A percentile compares a stretch with the other conserved stretches of the same genome.
phyloP scores from a whole-genome alignment of 1,140 invertebrate species.

The Dryas iulia region DNA sequence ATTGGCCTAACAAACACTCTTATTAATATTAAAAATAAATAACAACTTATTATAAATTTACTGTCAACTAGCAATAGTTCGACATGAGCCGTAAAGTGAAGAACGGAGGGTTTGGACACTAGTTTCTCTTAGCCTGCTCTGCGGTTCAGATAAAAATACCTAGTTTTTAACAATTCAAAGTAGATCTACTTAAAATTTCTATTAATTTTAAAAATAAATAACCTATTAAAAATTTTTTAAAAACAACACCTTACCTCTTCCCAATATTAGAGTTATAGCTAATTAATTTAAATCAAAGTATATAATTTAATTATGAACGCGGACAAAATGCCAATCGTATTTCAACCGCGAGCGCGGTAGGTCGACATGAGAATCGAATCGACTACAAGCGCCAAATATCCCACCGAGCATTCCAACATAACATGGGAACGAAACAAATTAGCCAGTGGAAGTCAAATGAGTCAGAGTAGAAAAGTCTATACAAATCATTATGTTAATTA shows the following conservation, averaged over 20 bases:
- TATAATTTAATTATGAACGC: slow-evolving; percentile 4
- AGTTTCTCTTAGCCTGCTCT: too few species aligned
- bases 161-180: too few species aligned
- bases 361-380: slow-evolving; percentile 34
- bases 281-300: neutral
- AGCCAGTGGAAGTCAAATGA: neutral
- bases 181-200: too few species aligned
- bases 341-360: slow-evolving; percentile 43
- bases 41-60: too few species aligned
- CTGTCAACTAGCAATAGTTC: too few species aligned
- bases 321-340: slow-evolving; percentile 41
- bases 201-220: too few species aligned
- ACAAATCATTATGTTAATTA: neutral
- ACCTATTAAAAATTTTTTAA: neutral
- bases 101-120: too few species aligned
- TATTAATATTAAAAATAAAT: too few species aligned
- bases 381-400: slow-evolving; percentile 41
- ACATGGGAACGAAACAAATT: slow-evolving; percentile 9
- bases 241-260: neutral
- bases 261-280: neutral
- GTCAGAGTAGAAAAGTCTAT: neutral
- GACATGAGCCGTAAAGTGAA: too few species aligned
- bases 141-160: too few species aligned
- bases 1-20: too few species aligned
- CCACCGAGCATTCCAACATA: slow-evolving; percentile 42